Evolutionary conservation across 2,797 vertebrate species (phyloP), one percentile per base, ranked within the genome.

Genomic region (Gallinago nigripennis): DNA sequence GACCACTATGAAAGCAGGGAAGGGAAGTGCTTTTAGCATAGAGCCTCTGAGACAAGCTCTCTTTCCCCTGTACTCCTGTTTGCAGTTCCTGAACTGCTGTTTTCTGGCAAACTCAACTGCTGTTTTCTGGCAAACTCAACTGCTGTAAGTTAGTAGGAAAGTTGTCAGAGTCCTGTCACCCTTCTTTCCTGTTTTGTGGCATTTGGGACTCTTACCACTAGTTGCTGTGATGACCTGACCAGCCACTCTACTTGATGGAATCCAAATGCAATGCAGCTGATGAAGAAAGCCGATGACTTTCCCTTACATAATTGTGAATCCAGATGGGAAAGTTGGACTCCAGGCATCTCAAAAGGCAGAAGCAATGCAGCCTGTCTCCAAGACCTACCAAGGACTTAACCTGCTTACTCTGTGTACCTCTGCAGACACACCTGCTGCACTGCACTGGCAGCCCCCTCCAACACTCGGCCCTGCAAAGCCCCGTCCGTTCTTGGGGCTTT

Each of bases 391-490:
- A 35, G 80, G 33, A 39, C 20, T 66, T 83, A 37, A 33, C 11
- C 25, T 72, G 20, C 33, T 16, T 37, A 27, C 10, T 57, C 16
- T 2, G 7, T 43, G 9, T 70, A 7, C 45, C 17, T 61, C 35
- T 60, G 43, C 65, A 72, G 72, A 28, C 5, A 23, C 4, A 15
- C 2, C 16, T 51, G 30, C 48, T 90, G 18, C 35, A 39, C n/a
- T 86, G n/a, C 33, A 5, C 4, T 50, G 45, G 16, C n/a, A 81
- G 39, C 8, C 11, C 11, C 1, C 9, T 58, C 10, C 20, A 27
- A 24, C 8, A 6, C 12, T 30, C 1, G 2, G 8, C 24, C 25
- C 7, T 3, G 0, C 9, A 28, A 19, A 25, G 39, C 39, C 39
- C 39, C 39, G 15, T 46, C 39, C 3, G 12, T 51, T 82, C 17